Percentiles rank a stretch among this genome's conserved stretches.
Conservation (phyloP, 1,140 invertebrate genomes). For the Scaptomyza pallida region DNA sequence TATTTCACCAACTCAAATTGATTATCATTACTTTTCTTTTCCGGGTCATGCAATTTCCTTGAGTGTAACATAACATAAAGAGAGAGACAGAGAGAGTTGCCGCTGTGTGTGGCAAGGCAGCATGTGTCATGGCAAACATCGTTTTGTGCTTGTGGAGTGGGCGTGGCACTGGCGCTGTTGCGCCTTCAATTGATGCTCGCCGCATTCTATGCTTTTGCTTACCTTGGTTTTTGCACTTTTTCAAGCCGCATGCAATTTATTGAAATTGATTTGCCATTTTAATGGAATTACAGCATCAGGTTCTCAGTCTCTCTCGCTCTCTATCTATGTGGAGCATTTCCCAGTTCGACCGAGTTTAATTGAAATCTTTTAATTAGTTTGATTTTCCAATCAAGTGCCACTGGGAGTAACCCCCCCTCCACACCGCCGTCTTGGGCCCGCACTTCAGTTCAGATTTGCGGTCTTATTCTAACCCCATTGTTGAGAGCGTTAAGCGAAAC, state of each 20-base stretch:
- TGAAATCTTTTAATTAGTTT: constrained; percentile 84
- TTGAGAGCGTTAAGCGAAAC: constrained; percentile 65
- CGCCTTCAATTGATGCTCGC: constrained; percentile 26
- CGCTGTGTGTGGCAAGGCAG: constrained; percentile 10
- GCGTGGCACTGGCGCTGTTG: constrained; percentile 17
- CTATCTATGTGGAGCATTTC: constrained; percentile 26
- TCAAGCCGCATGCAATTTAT: constrained; percentile 67
- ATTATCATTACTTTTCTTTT: too few species aligned
- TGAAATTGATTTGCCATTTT: constrained; percentile 80
- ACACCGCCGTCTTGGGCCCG: constrained; percentile 6
- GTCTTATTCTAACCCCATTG: constrained; percentile 29
- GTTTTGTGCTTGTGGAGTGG: constrained; percentile 6
- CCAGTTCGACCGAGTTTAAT: constrained; percentile 75
- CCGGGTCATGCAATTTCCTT: background rate
- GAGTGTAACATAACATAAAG: constrained; percentile 6
- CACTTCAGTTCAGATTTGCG: constrained; percentile 13
- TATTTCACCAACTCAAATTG: too few species aligned
- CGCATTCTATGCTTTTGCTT: background rate
- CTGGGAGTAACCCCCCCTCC: constrained; percentile 38
- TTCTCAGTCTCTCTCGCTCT: background rate
- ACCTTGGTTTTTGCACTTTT: constrained; percentile 50
- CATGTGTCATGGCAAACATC: constrained; percentile 1
- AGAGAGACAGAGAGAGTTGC: constrained; percentile 21
- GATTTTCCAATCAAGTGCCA: constrained; percentile 81
- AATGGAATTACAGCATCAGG: constrained; percentile 68